Evolutionary conservation across 2,888 invertebrate species (phyloP).

Genomic region (Agriotes lineatus): DNA sequence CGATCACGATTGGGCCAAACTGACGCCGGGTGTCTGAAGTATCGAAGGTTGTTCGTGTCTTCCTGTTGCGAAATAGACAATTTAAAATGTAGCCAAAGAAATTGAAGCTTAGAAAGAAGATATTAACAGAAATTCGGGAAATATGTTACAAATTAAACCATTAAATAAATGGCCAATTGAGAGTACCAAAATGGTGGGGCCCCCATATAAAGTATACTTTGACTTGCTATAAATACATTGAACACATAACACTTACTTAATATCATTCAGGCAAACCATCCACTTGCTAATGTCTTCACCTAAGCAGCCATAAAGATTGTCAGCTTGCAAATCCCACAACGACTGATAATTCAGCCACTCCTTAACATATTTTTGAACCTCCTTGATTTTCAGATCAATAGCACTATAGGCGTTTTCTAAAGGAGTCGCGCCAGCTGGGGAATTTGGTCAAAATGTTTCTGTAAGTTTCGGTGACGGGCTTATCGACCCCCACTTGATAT

Average conservation of each 20-base stretch:
- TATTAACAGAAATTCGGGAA: too few species aligned
- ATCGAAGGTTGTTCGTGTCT: slow-evolving; percentile 97
- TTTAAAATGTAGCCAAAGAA: too few species aligned
- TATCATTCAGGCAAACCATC: slow-evolving; percentile 98
- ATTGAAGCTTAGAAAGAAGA: too few species aligned
- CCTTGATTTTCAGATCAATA: slow-evolving; percentile 90
- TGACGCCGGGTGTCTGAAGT: slow-evolving; percentile 97
- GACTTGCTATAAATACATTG: neutral
- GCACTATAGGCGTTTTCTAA: slow-evolving; percentile 92
- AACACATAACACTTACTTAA: slow-evolving; percentile 75
- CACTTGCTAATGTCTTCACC: slow-evolving; percentile 94
- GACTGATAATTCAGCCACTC: slow-evolving; percentile 99
- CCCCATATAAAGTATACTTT: too few species aligned
- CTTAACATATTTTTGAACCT: slow-evolving; percentile 92
- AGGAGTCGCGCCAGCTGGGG: slow-evolving; percentile 83
- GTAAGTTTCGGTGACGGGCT: slow-evolving; percentile 92
- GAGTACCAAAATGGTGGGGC: too few species aligned
- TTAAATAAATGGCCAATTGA: too few species aligned
- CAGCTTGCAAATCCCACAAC: slow-evolving; percentile 98
- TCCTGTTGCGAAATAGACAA: slow-evolving; percentile 67
- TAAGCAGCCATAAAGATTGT: slow-evolving; percentile 92
- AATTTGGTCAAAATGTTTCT: slow-evolving; percentile 93
- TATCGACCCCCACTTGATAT: slow-evolving; percentile 93
- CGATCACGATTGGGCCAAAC: slow-evolving; percentile 97
- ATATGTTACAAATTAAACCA: too few species aligned